These are phyloP conservation scores for human DNA, from an alignment of 2,113 vertebrate species.

Conservation along the genomic window GRCh38 chr7:70774001-70774500, in stretches of 20 bases:
- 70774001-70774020: conserved; percentile 60
- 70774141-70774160: rapidly evolving
- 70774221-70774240: neutral
- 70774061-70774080: conserved; percentile 96
- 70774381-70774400: neutral
- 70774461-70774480: neutral
- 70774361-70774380: neutral
- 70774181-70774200: neutral
- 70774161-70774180: rapidly evolving
- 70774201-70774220: neutral
- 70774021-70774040: conserved; percentile 95
- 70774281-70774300: rapidly evolving
- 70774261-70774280: neutral
- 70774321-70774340: neutral
- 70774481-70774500: neutral
- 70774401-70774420: neutral
- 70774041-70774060: conserved; percentile 94
- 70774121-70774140: neutral
- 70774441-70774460: neutral
- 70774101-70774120: conserved; percentile 78
- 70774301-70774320: neutral
- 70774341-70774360: neutral
- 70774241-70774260: neutral
- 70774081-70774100: conserved; percentile 98
- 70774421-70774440: neutral